These are phyloP conservation scores for Eubucco bourcierii DNA, from an alignment of 2,113 vertebrate species.

Conservation along the genomic window DNA sequence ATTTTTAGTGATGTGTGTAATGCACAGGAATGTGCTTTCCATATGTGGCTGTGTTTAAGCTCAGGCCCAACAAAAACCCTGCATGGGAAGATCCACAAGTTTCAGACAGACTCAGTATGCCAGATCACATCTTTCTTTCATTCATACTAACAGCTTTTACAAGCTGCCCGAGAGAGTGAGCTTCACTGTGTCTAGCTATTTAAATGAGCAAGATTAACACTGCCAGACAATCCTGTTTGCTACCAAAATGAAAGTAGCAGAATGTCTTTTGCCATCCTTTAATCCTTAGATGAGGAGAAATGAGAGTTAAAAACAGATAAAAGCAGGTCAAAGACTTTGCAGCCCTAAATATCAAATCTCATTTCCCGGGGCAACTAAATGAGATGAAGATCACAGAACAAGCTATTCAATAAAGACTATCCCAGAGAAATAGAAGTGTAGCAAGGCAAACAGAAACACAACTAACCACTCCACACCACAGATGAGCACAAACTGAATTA, in stretches of 20 bases:
- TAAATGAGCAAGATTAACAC: not conserved
- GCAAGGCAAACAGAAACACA: not conserved
- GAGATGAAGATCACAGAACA: not conserved
- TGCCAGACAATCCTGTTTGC: not conserved
- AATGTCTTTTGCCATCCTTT: not conserved
- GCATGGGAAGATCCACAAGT: not conserved
- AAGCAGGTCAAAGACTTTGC: not conserved
- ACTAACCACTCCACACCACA: not conserved
- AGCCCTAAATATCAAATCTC: not conserved
- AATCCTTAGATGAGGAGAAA: not conserved
- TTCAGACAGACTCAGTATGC: not conserved
- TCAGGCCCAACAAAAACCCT: not conserved
- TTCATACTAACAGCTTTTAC: not conserved
- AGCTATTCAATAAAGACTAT: not conserved
- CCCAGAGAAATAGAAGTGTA: not conserved
- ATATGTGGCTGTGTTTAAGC: not conserved
- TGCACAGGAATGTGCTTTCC: not conserved
- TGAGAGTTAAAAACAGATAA: not conserved
- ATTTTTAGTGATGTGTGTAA: not conserved
- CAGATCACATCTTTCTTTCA: not conserved
- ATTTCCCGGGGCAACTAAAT: not conserved
- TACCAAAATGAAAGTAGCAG: not conserved
- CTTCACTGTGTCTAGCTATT: not conserved
- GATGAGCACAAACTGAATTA: slow-evolving; percentile 21
- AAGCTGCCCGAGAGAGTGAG: not conserved